phyloP scores from a whole-genome alignment of 2,797 vertebrate species.

The Tenualosa ilisha region DNA sequence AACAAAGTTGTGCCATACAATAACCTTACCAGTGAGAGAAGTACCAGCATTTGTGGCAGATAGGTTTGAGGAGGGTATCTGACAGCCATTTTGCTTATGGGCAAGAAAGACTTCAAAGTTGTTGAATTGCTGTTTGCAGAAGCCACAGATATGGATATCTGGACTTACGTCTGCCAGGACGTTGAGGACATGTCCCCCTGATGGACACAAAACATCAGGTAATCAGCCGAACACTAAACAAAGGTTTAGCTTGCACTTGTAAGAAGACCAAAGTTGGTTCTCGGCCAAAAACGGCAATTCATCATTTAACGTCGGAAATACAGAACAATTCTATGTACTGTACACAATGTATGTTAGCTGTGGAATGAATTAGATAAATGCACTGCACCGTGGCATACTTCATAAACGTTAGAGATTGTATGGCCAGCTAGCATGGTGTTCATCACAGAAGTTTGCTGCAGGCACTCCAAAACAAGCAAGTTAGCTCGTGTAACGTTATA shows the following conservation, averaged over 20 bases:
- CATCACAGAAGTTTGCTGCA: background rate
- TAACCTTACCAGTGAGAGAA: slow-evolving; percentile 79
- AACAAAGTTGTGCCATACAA: background rate
- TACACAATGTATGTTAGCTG: background rate
- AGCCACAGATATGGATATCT: slow-evolving; percentile 95
- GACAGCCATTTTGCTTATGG: slow-evolving; percentile 92
- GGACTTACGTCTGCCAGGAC: slow-evolving; percentile 89
- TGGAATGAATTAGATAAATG: background rate
- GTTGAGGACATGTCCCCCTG: slow-evolving; percentile 37
- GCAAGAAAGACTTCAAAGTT: slow-evolving; percentile 90
- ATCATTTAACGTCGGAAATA: background rate
- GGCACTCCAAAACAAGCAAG: background rate
- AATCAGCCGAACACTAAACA: background rate
- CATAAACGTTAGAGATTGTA: too few species aligned
- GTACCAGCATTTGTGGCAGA: slow-evolving; percentile 69
- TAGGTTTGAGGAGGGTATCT: slow-evolving; percentile 70
- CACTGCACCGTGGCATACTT: background rate
- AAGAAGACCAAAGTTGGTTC: background rate
- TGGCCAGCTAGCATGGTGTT: background rate
- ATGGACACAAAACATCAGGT: background rate
- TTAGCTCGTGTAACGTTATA: background rate
- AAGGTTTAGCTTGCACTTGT: background rate
- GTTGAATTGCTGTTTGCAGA: slow-evolving; percentile 96
- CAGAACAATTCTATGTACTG: background rate
- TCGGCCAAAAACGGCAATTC: background rate